phyloP scores from a whole-genome alignment of 2,797 vertebrate species.

The Melanotaenia boesemani region DNA sequence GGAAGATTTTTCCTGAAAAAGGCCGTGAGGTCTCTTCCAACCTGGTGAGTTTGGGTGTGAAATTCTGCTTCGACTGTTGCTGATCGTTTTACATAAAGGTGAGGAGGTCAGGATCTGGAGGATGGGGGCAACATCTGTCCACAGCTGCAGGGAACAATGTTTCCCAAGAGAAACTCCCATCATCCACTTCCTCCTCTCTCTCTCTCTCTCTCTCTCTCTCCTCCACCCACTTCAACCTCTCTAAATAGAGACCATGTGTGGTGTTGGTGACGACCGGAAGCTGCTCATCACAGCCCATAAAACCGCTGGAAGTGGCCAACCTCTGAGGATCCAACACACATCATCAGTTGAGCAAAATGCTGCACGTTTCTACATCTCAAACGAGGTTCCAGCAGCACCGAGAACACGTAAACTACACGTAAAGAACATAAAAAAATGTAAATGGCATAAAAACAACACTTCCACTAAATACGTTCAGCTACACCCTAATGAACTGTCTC shows the following conservation, averaged over 20 bases:
- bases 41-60: too few species aligned
- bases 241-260: slow-evolving; percentile 67
- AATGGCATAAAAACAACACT: too few species aligned
- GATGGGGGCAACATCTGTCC: slow-evolving; percentile 57
- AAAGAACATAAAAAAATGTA: too few species aligned
- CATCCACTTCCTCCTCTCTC: slow-evolving; percentile 66
- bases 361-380: slow-evolving; percentile 24
- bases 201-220: neutral
- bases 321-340: slow-evolving; percentile 21
- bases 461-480: too few species aligned
- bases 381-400: neutral
- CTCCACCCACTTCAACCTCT: slow-evolving; percentile 29
- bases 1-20: too few species aligned
- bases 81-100: slow-evolving; percentile 17
- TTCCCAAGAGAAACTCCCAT: slow-evolving; percentile 77
- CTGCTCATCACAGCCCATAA: slow-evolving; percentile 47
- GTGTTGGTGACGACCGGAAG: slow-evolving; percentile 39
- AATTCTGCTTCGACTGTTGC: neutral
- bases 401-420: too few species aligned
- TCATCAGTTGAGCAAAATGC: slow-evolving; percentile 24
- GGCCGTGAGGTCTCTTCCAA: too few species aligned
- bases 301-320: slow-evolving; percentile 13
- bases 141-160: slow-evolving; percentile 64
- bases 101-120: slow-evolving; percentile 40
- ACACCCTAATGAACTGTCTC: too few species aligned